Conservation (phyloP, 1,140 invertebrate species). For the Aleiodes sp. region DNA sequence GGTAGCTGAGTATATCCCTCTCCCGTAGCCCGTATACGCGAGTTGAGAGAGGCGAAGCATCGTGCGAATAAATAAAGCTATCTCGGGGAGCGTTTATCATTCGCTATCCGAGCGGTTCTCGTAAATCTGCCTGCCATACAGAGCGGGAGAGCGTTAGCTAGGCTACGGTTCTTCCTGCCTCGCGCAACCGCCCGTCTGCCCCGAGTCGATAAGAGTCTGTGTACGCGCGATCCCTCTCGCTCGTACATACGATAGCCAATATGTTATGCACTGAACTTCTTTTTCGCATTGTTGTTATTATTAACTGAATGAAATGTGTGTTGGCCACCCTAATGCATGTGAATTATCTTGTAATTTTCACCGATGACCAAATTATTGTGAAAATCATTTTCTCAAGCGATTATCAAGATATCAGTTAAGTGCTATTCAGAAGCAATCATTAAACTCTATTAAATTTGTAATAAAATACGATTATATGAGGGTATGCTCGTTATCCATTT, state of each 20-base stretch:
- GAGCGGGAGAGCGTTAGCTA: constrained; percentile 23
- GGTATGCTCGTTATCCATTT: not conserved
- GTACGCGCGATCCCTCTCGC: not conserved
- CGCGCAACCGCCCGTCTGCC: constrained; percentile 50
- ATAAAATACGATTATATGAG: not conserved
- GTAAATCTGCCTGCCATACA: constrained; percentile 63
- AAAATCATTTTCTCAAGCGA: not conserved
- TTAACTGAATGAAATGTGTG: too few relatives aligned
- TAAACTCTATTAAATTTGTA: not conserved
- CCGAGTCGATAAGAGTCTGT: constrained; percentile 61
- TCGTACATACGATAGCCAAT: not conserved
- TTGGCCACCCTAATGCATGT: not conserved
- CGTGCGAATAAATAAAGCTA: constrained; percentile 66
- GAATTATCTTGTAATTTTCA: constrained; percentile 8
- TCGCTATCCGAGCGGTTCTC: constrained; percentile 64
- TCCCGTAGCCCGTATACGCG: not conserved
- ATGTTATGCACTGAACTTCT: not conserved
- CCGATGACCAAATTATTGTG: not conserved
- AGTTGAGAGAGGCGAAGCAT: constrained; percentile 43
- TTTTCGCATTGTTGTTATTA: not conserved
- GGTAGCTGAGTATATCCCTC: constrained; percentile 33
- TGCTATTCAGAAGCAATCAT: not conserved
- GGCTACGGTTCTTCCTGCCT: constrained; percentile 25
- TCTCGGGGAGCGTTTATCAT: constrained; percentile 65
- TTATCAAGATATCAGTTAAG: not conserved